A percentile compares a stretch with the other conserved stretches of the same genome.
phyloP scores from a whole-genome alignment of 2,888 invertebrate species.

The Capitulum mitella region DNA sequence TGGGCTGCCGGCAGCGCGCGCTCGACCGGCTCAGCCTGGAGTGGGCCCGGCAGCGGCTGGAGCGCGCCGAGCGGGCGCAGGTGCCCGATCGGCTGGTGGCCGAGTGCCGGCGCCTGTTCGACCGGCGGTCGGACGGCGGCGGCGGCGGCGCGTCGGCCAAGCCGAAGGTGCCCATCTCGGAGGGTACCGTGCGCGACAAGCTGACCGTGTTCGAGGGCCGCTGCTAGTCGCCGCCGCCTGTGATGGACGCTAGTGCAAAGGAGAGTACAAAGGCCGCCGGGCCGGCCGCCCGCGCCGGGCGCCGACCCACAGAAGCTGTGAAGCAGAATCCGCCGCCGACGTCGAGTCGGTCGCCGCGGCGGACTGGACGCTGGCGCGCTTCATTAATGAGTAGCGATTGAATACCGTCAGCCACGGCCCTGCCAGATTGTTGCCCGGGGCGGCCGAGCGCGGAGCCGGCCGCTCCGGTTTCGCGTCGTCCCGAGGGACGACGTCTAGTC shows the following conservation, averaged over 20 bases:
- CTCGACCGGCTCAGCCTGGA: constrained; percentile 29
- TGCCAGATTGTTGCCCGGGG: no score
- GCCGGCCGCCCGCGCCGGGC: no score
- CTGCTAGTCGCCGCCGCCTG: not conserved
- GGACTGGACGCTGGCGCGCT: no score
- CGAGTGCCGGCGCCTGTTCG: constrained; percentile 20
- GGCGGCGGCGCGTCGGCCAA: constrained; percentile 32
- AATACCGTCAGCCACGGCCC: no score
- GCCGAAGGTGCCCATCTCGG: constrained; percentile 42
- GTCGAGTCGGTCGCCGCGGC: no score
- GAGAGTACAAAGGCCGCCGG: not conserved
- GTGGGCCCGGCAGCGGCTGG: constrained; percentile 26
- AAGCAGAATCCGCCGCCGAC: no score
- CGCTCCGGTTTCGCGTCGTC: no score
- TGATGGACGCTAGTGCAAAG: not conserved
- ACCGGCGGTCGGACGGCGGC: constrained; percentile 28
- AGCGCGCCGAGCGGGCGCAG: constrained; percentile 4
- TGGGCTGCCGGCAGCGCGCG: constrained; percentile 27
- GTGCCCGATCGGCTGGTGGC: constrained; percentile 25
- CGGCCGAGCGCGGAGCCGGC: no score
- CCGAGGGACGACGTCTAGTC: no score
- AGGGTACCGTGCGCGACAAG: constrained; percentile 78
- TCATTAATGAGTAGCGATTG: no score
- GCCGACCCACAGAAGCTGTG: no score
- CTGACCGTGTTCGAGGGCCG: constrained; percentile 65